Evolutionary conservation across 2,797 vertebrate species (phyloP).

Genomic region (Macropus fuliginosus): DNA sequence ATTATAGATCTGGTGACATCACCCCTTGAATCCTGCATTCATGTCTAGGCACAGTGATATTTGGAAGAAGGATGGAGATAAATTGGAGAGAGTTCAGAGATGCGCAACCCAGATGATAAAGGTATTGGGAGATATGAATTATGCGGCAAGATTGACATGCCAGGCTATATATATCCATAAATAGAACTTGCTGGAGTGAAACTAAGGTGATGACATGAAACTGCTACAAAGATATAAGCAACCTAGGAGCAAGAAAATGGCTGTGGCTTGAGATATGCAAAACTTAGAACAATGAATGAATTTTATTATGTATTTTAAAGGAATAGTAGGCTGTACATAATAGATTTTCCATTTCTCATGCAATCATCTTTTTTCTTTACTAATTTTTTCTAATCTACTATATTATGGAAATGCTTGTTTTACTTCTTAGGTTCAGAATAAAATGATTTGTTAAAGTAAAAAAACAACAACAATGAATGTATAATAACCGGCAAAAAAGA

Average conservation of each 20-base stretch:
- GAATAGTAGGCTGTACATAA: background rate
- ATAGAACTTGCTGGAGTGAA: conserved; percentile 46
- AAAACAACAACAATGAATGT: background rate
- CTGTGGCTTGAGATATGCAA: background rate
- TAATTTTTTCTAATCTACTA: background rate
- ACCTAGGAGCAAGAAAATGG: conserved; percentile 17
- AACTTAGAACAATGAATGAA: conserved; percentile 49
- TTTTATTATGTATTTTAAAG: background rate
- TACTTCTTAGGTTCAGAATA: background rate
- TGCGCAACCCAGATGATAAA: conserved; percentile 64
- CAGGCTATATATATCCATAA: conserved; percentile 13
- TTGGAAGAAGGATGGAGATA: conserved; percentile 49
- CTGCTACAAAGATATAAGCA: conserved; percentile 61
- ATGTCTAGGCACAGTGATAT: conserved; percentile 66
- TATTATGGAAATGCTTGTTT: background rate
- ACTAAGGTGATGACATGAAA: conserved; percentile 63
- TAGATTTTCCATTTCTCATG: background rate
- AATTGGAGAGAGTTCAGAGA: conserved; percentile 69
- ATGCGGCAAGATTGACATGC: conserved; percentile 50
- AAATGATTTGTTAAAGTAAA: background rate
- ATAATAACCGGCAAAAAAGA: background rate
- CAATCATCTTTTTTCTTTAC: background rate
- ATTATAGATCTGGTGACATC: conserved; percentile 68
- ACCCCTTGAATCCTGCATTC: conserved; percentile 70
- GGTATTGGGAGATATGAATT: conserved; percentile 63